Evolutionary conservation across 2,797 vertebrate genomes (phyloP).

Genomic region (Rhincodon typus): DNA sequence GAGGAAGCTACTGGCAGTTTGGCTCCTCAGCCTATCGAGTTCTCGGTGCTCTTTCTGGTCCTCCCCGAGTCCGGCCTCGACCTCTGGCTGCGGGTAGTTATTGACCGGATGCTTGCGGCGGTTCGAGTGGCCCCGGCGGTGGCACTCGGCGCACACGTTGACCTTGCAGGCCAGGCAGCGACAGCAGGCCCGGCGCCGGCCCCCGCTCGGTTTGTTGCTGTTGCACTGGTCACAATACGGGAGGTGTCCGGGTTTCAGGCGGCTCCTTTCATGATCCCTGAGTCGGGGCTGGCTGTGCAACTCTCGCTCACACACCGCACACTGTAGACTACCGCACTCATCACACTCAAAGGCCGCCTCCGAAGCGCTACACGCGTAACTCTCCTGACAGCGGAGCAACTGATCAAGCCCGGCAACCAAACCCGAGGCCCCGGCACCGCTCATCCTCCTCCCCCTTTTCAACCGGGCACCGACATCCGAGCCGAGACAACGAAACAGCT

Average conservation of each 20-base stretch:
- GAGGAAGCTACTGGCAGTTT: slow-evolving; percentile 84
- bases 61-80: slow-evolving; percentile 54
- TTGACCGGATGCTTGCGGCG: slow-evolving; percentile 84
- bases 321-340: slow-evolving; percentile 90
- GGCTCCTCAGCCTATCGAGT: slow-evolving; percentile 76
- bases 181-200: slow-evolving; percentile 73
- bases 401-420: neutral
- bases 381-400: slow-evolving; percentile 82
- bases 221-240: slow-evolving; percentile 90
- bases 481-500: too few relatives aligned
- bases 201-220: slow-evolving; percentile 59
- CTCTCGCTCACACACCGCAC: slow-evolving; percentile 81
- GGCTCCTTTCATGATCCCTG: slow-evolving; percentile 83
- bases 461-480: neutral
- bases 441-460: neutral
- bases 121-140: slow-evolving; percentile 87
- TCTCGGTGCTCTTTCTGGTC: slow-evolving; percentile 58
- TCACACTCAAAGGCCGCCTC: slow-evolving; percentile 94
- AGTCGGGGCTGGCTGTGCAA: slow-evolving; percentile 85
- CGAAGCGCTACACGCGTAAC: slow-evolving; percentile 87
- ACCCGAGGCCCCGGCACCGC: too few relatives aligned
- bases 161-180: slow-evolving; percentile 92
- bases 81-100: slow-evolving; percentile 62
- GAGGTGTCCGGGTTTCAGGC: slow-evolving; percentile 75
- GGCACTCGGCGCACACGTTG: slow-evolving; percentile 89